A percentile compares a stretch with the other conserved stretches of the same genome.
These are phyloP conservation scores for Sebastes oblongus DNA, from an alignment of 2,797 vertebrate genomes.

Conservation along the genomic window DNA sequence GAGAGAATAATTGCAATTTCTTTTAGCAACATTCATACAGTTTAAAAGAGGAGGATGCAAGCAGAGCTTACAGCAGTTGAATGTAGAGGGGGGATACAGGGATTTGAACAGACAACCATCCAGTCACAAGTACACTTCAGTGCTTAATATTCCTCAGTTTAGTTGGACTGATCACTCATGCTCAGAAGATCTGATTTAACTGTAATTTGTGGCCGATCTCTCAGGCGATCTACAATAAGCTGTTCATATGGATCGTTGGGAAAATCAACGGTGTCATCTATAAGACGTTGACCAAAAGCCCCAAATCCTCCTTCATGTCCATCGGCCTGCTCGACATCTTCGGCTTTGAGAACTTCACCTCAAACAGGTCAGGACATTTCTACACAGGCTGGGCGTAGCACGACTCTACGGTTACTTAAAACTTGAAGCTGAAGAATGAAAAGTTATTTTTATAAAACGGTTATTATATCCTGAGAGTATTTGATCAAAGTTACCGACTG, in stretches of 20 bases:
- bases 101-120: neutral
- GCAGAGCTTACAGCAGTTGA: neutral
- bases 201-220: constrained; percentile 14
- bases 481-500: no score
- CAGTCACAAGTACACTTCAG: neutral
- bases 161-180: neutral
- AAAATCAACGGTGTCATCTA: constrained; percentile 90
- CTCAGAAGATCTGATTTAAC: neutral
- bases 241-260: constrained; percentile 93
- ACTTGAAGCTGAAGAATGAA: no score
- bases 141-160: neutral
- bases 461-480: no score
- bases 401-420: neutral
- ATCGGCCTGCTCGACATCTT: constrained; percentile 95
- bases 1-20: neutral
- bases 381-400: neutral
- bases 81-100: neutral
- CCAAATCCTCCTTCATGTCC: constrained; percentile 73
- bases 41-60: neutral
- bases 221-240: constrained; percentile 91
- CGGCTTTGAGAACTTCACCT: constrained; percentile 94
- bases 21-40: neutral
- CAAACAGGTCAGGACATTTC: constrained; percentile 85
- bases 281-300: constrained; percentile 63
- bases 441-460: no score